phyloP scores from a whole-genome alignment of 64 coral and sea anemone genomes.

The Stichodactyla mertensii region DNA sequence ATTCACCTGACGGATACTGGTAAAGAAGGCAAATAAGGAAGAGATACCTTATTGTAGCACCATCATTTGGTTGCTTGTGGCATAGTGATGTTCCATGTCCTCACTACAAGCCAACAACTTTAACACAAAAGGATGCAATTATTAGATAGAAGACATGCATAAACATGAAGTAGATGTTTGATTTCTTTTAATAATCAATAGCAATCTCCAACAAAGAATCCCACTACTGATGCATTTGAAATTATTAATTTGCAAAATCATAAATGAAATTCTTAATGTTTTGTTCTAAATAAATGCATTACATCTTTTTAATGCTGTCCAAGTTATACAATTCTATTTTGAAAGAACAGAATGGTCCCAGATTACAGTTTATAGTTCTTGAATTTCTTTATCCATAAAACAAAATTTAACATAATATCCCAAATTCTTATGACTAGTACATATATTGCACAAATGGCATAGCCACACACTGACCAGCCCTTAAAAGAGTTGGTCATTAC shows the following conservation, averaged over 20 bases:
- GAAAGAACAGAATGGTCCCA: too few relatives aligned
- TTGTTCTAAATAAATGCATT: neutral
- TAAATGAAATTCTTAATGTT: neutral
- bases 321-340: too few relatives aligned
- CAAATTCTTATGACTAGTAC: neutral
- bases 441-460: neutral
- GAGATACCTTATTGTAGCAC: neutral
- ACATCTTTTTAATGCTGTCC: neutral
- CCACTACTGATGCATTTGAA: too few relatives aligned
- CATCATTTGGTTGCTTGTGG: slow-evolving; percentile 11
- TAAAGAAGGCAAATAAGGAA: slow-evolving; percentile 15
- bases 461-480: slow-evolving; percentile 9
- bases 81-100: slow-evolving; percentile 21
- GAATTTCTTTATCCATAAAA: too few relatives aligned
- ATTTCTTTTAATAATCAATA: neutral
- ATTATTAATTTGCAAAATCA: too few relatives aligned
- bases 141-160: neutral
- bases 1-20: neutral
- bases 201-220: neutral
- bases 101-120: slow-evolving; percentile 27
- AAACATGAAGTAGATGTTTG: neutral
- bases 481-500: slow-evolving; percentile 4
- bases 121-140: slow-evolving; percentile 20
- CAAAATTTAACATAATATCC: too few relatives aligned
- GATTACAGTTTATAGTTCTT: too few relatives aligned